Conservation (phyloP, 2,113 vertebrate species). For the Hippotragus niger region DNA sequence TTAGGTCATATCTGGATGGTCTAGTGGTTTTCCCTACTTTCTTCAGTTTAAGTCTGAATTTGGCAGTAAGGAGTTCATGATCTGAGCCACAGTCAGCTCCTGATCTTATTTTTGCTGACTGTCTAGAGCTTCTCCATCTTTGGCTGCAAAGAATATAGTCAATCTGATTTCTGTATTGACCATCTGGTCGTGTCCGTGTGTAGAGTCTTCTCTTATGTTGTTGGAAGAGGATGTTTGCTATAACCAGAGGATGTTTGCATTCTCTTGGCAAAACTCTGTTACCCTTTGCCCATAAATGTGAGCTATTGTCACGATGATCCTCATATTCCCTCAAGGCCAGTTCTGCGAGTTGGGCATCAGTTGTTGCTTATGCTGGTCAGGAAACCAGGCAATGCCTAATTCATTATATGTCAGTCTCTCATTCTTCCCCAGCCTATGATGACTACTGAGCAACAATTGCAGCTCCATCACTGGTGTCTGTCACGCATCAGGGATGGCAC, state of each 20-base stretch:
- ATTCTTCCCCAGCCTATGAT: not conserved
- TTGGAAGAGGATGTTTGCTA: not conserved
- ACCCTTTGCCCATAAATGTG: not conserved
- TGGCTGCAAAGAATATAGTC: not conserved
- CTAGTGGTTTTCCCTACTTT: not conserved
- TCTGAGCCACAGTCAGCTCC: not conserved
- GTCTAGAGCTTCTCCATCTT: not conserved
- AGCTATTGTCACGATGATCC: not conserved
- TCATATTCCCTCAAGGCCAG: not conserved
- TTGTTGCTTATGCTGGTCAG: not conserved
- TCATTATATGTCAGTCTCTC: not conserved
- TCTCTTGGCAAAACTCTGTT: not conserved
- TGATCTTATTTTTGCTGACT: not conserved
- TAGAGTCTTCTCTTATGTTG: not conserved
- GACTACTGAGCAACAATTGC: not conserved
- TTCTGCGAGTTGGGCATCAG: not conserved
- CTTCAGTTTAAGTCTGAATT: not conserved
- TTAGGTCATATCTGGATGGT: not conserved
- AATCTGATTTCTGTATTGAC: not conserved
- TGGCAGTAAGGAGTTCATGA: not conserved
- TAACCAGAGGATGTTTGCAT: not conserved
- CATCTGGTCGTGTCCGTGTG: not conserved
- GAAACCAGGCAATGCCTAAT: not conserved
- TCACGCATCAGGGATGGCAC: not conserved
- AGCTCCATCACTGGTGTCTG: not conserved